Conservation (phyloP, 2,888 invertebrate genomes). For the Cylloceria caligata region DNA sequence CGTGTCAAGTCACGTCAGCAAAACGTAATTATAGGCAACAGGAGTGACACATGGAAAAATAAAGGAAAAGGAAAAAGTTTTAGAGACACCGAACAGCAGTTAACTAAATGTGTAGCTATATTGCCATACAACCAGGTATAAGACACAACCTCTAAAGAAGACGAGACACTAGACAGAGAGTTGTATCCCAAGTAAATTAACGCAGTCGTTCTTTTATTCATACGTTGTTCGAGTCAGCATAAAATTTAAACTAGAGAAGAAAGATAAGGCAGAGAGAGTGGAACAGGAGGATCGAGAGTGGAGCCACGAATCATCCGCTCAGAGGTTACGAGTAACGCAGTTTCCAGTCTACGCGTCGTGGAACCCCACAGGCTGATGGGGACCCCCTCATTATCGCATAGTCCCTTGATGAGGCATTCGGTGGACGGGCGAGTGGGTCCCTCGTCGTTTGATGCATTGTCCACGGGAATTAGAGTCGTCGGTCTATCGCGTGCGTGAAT, state of each 20-base stretch:
- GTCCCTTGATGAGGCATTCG: constrained; percentile 76
- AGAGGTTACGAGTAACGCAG: constrained; percentile 17
- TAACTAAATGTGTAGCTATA: constrained; percentile 20
- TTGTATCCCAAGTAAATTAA: constrained; percentile 59
- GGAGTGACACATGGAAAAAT: background rate
- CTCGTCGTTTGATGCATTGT: constrained; percentile 77
- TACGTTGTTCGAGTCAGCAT: constrained; percentile 40
- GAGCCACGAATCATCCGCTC: constrained; percentile 53
- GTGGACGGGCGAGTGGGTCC: constrained; percentile 46
- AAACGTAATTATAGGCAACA: constrained; percentile 46
- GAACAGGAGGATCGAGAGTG: constrained; percentile 19
- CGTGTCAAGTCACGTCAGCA: constrained; percentile 32
- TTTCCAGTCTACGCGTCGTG: constrained; percentile 21
- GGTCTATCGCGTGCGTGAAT: constrained; percentile 55
- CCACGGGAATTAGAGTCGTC: constrained; percentile 72
- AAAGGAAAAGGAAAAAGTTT: constrained; percentile 3
- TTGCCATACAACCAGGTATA: background rate
- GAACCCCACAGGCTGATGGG: constrained; percentile 48
- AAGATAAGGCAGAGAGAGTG: constrained; percentile 47
- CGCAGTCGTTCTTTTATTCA: constrained; percentile 63
- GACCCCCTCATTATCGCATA: constrained; percentile 71
- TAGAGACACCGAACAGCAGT: constrained; percentile 5
- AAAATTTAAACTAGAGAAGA: constrained; percentile 58
- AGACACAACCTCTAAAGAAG: background rate
- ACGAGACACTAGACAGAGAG: constrained; percentile 18